Evolutionary conservation across 2,888 invertebrate genomes (phyloP).

Genomic region (Hydrotaea cyrtoneurina): DNA sequence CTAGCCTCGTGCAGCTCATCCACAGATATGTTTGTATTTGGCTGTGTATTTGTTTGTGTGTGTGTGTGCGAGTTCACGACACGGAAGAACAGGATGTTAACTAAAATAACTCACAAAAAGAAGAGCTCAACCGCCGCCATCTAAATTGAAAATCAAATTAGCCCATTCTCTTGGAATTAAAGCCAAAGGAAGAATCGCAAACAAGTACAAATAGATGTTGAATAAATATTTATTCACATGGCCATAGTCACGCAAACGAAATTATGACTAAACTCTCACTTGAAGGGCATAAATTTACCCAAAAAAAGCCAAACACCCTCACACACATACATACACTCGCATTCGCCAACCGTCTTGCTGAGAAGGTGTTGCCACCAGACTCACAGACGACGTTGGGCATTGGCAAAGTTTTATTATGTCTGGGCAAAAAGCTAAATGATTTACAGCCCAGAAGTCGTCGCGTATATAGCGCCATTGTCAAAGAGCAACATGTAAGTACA

Average conservation of each 20-base stretch:
- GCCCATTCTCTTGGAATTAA: slow-evolving; percentile 6
- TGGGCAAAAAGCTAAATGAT: slow-evolving; percentile 50
- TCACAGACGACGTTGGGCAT: slow-evolving; percentile 37
- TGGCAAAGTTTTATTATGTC: slow-evolving; percentile 59
- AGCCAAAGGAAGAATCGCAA: neutral
- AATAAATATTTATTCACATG: slow-evolving; percentile 12
- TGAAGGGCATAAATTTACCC: slow-evolving; percentile 16
- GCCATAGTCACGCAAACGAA: slow-evolving; percentile 15
- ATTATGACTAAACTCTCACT: slow-evolving; percentile 32
- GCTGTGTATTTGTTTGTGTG: neutral
- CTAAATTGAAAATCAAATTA: slow-evolving; percentile 36
- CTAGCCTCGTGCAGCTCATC: neutral
- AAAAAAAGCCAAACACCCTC: neutral
- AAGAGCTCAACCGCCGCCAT: neutral
- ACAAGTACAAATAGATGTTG: slow-evolving; percentile 8
- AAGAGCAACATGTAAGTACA: neutral
- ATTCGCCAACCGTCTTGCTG: neutral
- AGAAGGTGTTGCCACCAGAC: slow-evolving; percentile 52
- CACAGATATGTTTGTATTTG: neutral
- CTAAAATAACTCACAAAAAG: neutral
- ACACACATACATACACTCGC: neutral
- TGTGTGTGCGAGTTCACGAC: neutral
- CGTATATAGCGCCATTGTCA: neutral
- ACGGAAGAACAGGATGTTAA: slow-evolving; percentile 16
- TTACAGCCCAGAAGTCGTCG: neutral